A percentile compares a stretch with the other conserved stretches of the same genome.
phyloP scores from a whole-genome alignment of 1,140 invertebrate genomes.

The Psix sp. region DNA sequence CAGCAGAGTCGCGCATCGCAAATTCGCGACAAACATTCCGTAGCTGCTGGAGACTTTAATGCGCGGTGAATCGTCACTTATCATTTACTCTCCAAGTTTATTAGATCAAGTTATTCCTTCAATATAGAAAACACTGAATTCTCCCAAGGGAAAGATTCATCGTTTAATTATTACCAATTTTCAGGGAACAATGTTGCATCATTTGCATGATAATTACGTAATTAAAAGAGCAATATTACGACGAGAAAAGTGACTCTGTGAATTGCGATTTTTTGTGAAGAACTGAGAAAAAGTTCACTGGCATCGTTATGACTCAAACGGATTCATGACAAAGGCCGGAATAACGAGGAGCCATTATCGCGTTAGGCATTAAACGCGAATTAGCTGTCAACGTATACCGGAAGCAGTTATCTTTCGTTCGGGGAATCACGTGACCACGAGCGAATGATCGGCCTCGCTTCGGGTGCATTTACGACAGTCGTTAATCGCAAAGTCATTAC shows the following conservation, averaged over 20 bases:
- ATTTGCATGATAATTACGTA: slow-evolving; percentile 6
- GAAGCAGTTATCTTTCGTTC: slow-evolving; percentile 57
- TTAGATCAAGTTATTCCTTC: no score
- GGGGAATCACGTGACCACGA: slow-evolving; percentile 56
- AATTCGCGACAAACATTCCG: slow-evolving; percentile 46
- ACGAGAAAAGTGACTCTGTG: no score
- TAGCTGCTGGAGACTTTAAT: slow-evolving; percentile 40
- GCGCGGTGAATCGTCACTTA: slow-evolving; percentile 12
- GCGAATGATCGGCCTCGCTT: slow-evolving; percentile 35
- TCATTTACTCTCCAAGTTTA: not conserved
- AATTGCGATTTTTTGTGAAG: no score
- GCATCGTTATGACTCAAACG: no score
- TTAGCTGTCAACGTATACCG: slow-evolving; percentile 56
- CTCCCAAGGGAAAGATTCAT: no score
- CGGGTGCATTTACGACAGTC: slow-evolving; percentile 57
- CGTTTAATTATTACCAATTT: no score
- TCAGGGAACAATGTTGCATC: no score
- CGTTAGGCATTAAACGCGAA: slow-evolving; percentile 34
- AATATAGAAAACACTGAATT: no score
- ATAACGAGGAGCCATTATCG: slow-evolving; percentile 37
- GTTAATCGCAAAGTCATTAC: slow-evolving; percentile 60
- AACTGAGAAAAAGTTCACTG: no score
- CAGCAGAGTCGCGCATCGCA: slow-evolving; percentile 38
- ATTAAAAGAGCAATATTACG: not conserved
- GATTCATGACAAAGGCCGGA: slow-evolving; percentile 15